A percentile compares a stretch with the other conserved stretches of the same genome.
Conservation (phyloP, 2,888 invertebrate genomes). For the Mesorhabditis belari region DNA sequence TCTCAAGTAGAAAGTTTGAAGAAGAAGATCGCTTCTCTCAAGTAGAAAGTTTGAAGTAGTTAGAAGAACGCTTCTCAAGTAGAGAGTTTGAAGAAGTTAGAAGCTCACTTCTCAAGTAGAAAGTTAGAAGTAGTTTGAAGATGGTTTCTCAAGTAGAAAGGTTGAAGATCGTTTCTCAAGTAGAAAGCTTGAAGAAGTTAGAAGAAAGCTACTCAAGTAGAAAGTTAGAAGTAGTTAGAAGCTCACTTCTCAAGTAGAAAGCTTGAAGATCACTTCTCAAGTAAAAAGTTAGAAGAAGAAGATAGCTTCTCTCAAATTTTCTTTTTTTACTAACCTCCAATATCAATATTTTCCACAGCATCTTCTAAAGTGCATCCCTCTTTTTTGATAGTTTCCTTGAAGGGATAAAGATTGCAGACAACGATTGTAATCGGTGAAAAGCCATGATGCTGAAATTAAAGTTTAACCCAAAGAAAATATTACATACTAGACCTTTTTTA, state of each 20-base stretch:
- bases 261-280: neutral
- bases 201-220: neutral
- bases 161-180: too few species aligned
- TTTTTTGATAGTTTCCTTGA: slow-evolving; percentile 63
- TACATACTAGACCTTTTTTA: too few species aligned
- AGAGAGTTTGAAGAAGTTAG: too few species aligned
- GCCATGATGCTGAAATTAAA: slow-evolving; percentile 20
- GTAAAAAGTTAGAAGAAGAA: neutral
- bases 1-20: neutral
- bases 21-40: neutral
- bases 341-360: slow-evolving; percentile 63
- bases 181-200: too few species aligned
- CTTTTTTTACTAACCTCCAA: slow-evolving; percentile 58
- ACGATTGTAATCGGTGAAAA: slow-evolving; percentile 62
- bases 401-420: slow-evolving; percentile 89
- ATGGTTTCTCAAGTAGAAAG: neutral
- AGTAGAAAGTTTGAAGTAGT: too few species aligned
- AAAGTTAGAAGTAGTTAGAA: neutral
- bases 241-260: neutral
- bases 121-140: too few species aligned
- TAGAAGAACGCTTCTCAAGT: too few species aligned
- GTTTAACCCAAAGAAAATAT: too few species aligned
- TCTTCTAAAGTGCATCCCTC: slow-evolving; percentile 72
- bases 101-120: neutral
- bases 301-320: slow-evolving; percentile 3